Percentiles rank a stretch among this genome's conserved stretches.
phyloP scores from a whole-genome alignment of 2,797 vertebrate species.

The Sardinella longiceps region DNA sequence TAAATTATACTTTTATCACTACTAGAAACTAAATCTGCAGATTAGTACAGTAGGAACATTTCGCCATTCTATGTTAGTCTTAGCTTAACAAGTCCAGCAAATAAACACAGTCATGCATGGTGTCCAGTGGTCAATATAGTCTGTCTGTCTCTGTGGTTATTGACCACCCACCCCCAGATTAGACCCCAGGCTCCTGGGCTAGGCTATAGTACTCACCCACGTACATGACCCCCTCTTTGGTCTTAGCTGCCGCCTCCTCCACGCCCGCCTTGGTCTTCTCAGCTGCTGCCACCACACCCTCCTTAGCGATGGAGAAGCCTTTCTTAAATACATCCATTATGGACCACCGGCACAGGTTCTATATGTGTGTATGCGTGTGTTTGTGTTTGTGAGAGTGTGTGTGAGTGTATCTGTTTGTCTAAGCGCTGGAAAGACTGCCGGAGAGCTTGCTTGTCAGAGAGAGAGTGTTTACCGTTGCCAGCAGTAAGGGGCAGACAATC shows the following conservation, averaged over 20 bases:
- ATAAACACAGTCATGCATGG: background rate
- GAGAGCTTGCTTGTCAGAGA: background rate
- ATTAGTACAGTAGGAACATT: background rate
- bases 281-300: slow-evolving; percentile 96
- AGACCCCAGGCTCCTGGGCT: background rate
- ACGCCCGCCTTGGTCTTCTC: slow-evolving; percentile 99
- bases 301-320: slow-evolving; percentile 97
- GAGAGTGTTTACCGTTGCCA: background rate
- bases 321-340: slow-evolving; percentile 91
- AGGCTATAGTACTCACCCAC: slow-evolving; percentile 85
- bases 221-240: slow-evolving; percentile 98
- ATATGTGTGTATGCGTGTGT: slow-evolving; percentile 37
- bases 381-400: slow-evolving; percentile 3
- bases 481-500: background rate
- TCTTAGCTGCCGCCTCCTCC: slow-evolving; percentile 96
- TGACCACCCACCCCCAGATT: background rate
- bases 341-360: slow-evolving; percentile 14
- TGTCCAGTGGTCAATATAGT: background rate
- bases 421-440: background rate
- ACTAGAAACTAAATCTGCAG: background rate
- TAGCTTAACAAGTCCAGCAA: background rate
- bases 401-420: background rate
- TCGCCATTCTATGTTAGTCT: background rate
- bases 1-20: background rate
- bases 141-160: background rate